These are phyloP conservation scores for Himalopsyche tibetana DNA, from an alignment of 2,888 invertebrate species.

Conservation along the genomic window DNA sequence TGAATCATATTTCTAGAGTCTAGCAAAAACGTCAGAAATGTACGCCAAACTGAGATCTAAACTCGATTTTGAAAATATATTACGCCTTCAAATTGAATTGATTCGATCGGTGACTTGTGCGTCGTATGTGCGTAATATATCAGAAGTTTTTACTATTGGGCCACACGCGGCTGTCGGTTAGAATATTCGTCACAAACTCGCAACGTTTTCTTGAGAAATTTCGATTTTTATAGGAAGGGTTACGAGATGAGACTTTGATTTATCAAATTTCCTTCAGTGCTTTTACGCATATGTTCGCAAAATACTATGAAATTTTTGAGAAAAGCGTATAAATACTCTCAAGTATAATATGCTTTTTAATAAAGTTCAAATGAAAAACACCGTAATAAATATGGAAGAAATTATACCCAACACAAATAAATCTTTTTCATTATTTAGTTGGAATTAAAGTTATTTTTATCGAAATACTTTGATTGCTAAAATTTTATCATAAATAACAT, in stretches of 20 bases:
- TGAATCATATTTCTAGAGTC: neutral
- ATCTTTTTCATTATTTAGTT: too few species aligned
- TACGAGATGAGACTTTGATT: conserved; percentile 10
- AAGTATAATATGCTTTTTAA: too few species aligned
- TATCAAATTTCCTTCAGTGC: neutral
- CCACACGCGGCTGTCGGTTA: conserved; percentile 19
- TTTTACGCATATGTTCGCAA: conserved; percentile 26
- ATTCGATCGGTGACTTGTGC: conserved; percentile 34
- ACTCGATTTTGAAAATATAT: conserved; percentile 30
- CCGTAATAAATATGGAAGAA: too few species aligned
- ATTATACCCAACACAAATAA: too few species aligned
- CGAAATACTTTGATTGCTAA: too few species aligned
- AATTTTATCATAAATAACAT: too few species aligned
- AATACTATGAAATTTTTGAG: neutral
- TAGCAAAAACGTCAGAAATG: conserved; percentile 5
- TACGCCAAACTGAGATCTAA: conserved; percentile 15
- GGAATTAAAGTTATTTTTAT: too few species aligned
- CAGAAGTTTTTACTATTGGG: conserved; percentile 30
- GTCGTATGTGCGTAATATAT: conserved; percentile 26
- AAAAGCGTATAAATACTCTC: neutral
- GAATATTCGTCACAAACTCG: conserved; percentile 24
- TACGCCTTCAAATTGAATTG: conserved; percentile 26
- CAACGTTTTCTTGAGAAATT: conserved; percentile 1
- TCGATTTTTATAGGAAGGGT: conserved; percentile 10
- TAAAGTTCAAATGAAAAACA: too few species aligned